Conservation (phyloP, 1,140 invertebrate genomes). For the Conopomorpha cramerella region DNA sequence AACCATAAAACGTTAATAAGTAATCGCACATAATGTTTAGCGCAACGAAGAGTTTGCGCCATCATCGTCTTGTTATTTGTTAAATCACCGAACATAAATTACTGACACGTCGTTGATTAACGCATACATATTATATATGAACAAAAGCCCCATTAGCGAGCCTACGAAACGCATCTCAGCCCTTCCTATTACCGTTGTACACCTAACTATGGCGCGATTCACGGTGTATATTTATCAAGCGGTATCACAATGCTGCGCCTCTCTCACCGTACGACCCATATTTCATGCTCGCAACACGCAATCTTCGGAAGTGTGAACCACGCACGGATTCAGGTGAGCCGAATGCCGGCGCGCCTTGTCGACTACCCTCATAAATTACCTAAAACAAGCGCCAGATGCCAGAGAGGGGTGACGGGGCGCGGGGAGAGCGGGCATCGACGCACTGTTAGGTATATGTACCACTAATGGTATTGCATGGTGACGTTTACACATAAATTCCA, state of each 20-base stretch:
- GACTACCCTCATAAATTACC: conserved; percentile 46
- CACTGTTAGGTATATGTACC: no score
- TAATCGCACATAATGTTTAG: no score
- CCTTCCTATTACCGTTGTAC: no score
- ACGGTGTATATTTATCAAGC: not conserved
- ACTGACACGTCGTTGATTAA: no score
- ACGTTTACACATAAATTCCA: conserved; percentile 53
- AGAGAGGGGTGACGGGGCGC: conserved; percentile 11
- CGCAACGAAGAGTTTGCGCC: no score
- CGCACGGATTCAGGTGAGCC: conserved; percentile 3
- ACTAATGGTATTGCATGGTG: conserved; percentile 49
- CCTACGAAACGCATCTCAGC: no score
- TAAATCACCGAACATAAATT: no score
- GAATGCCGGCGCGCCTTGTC: conserved; percentile 12
- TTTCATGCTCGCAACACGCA: conserved; percentile 15
- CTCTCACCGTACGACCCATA: conserved; percentile 6
- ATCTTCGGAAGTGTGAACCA: conserved; percentile 15
- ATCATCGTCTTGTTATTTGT: no score
- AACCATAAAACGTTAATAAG: no score
- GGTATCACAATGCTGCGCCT: not conserved
- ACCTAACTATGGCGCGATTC: not conserved
- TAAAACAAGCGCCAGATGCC: conserved; percentile 56
- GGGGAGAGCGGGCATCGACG: conserved; percentile 40
- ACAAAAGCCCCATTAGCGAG: no score
- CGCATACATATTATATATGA: no score